phyloP scores from a whole-genome alignment of 2,797 vertebrate genomes.

The Coregonus suidteri region DNA sequence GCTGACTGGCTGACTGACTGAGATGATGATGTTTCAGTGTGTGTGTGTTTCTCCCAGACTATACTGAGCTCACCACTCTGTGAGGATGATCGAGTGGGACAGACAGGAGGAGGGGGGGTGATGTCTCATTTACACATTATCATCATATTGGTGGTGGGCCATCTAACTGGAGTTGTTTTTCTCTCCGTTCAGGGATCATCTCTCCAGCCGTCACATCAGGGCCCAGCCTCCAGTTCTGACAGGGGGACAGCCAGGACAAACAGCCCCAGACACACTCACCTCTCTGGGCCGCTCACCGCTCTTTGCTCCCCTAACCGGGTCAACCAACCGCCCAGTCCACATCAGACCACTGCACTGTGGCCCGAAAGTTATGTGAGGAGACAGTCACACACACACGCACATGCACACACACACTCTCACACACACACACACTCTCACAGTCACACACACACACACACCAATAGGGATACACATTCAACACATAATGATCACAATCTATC shows the following conservation, averaged over 20 bases:
- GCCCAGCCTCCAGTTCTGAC: not conserved
- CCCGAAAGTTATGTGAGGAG: not conserved
- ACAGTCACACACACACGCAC: too few species aligned
- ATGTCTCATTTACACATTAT: constrained; percentile 43
- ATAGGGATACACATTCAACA: constrained; percentile 46
- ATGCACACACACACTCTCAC: constrained; percentile 12
- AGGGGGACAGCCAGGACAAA: constrained; percentile 4
- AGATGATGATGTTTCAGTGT: not conserved
- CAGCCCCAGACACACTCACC: constrained; percentile 18
- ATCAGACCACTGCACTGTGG: not conserved
- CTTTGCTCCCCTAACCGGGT: not conserved
- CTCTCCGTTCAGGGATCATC: not conserved
- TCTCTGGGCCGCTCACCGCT: not conserved
- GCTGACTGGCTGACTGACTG: too few species aligned
- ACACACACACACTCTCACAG: constrained; percentile 12
- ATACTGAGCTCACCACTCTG: constrained; percentile 42
- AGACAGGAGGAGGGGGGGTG: constrained; percentile 6
- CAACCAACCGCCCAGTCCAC: not conserved
- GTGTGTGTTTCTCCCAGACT: constrained; percentile 34
- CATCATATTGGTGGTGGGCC: constrained; percentile 25
- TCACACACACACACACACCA: constrained; percentile 12
- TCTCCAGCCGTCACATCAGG: not conserved
- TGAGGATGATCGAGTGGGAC: constrained; percentile 48
- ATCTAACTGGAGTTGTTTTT: constrained; percentile 8
- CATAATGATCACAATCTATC: constrained; percentile 40